Conservation (phyloP, 2,888 invertebrate genomes). For the Protophormia terraenovae region DNA sequence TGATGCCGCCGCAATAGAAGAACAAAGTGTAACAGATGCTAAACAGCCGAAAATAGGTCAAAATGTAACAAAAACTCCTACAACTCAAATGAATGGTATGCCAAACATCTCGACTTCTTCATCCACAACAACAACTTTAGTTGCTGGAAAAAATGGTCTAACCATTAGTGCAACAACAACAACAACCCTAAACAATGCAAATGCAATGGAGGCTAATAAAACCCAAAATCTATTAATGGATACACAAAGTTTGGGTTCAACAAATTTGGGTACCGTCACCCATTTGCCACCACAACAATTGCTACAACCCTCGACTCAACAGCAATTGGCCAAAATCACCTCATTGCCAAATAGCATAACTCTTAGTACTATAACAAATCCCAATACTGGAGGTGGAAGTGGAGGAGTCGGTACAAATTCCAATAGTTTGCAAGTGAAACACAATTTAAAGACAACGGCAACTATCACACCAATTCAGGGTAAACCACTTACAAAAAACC, state of each 20-base stretch:
- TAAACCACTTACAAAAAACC: conserved; percentile 79
- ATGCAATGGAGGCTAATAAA: conserved; percentile 37
- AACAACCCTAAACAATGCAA: conserved; percentile 43
- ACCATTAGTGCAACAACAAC: conserved; percentile 74
- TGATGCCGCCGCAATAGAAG: background rate
- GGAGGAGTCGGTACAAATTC: conserved; percentile 58
- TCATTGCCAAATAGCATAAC: conserved; percentile 77
- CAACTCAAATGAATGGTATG: conserved; percentile 58
- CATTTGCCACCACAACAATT: conserved; percentile 73
- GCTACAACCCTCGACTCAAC: conserved; percentile 69
- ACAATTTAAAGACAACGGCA: conserved; percentile 74
- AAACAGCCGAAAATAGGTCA: conserved; percentile 73
- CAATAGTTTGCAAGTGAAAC: conserved; percentile 70
- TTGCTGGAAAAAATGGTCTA: conserved; percentile 76
- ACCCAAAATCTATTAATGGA: conserved; percentile 65
- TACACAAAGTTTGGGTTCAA: conserved; percentile 82
- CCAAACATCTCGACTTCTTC: conserved; percentile 43
- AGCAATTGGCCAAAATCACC: conserved; percentile 73
- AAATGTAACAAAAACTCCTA: conserved; percentile 61
- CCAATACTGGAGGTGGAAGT: conserved; percentile 56
- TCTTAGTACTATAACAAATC: conserved; percentile 73
- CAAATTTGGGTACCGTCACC: conserved; percentile 86
- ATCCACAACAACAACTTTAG: conserved; percentile 53
- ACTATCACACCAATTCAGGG: conserved; percentile 81
- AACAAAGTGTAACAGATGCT: conserved; percentile 60